These are phyloP conservation scores for Calycopis cecrops DNA, from an alignment of 1,140 invertebrate species.

Conservation along the genomic window DNA sequence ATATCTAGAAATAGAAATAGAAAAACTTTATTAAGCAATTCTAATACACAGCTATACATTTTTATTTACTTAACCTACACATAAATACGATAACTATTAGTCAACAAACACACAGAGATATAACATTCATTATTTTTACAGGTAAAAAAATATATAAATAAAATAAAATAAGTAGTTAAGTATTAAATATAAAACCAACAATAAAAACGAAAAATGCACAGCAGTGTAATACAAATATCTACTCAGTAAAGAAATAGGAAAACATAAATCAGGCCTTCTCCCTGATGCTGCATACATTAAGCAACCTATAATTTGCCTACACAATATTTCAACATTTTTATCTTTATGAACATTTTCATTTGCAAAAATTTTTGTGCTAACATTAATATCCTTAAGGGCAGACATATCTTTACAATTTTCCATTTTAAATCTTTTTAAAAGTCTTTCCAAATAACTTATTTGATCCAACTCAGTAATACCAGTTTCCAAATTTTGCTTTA, in stretches of 20 bases:
- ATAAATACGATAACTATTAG: too few relatives aligned
- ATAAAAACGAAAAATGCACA: too few relatives aligned
- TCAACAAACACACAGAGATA: too few relatives aligned
- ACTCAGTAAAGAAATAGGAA: constrained; percentile 34
- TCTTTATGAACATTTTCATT: constrained; percentile 24
- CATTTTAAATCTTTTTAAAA: constrained; percentile 51
- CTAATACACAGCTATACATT: too few relatives aligned
- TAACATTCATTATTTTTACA: too few relatives aligned
- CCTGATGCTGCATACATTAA: constrained; percentile 37
- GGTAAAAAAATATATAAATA: too few relatives aligned
- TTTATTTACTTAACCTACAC: too few relatives aligned
- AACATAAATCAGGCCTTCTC: constrained; percentile 37
- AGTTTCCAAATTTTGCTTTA: constrained; percentile 33
- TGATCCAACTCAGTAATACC: constrained; percentile 37
- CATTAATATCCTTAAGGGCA: constrained; percentile 42
- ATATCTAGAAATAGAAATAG: too few relatives aligned
- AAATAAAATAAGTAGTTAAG: too few relatives aligned
- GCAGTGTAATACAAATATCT: too few relatives aligned
- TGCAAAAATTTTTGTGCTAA: constrained; percentile 30
- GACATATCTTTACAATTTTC: constrained; percentile 38
- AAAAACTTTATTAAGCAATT: too few relatives aligned
- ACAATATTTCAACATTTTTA: constrained; percentile 29
- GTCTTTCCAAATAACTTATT: constrained; percentile 42
- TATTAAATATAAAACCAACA: too few relatives aligned
- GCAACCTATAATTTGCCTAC: constrained; percentile 34